Conservation (phyloP, 2,797 vertebrate species). For the Dendrocincla fuliginosa region DNA sequence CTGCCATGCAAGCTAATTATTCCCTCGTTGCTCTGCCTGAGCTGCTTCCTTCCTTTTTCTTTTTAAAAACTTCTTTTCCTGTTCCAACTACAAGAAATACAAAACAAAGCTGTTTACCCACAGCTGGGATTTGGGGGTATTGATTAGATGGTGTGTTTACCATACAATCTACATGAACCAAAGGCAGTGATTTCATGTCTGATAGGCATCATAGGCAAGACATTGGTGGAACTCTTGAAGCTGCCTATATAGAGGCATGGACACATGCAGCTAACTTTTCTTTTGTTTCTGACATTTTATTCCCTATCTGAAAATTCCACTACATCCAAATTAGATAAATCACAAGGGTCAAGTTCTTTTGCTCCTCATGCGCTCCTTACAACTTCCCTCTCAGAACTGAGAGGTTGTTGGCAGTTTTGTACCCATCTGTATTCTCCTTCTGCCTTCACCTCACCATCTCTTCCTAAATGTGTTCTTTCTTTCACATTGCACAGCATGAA, state of each 20-base stretch:
- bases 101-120: neutral
- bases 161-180: neutral
- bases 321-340: neutral
- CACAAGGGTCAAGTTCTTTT: neutral
- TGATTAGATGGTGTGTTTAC: neutral
- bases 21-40: neutral
- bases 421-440: slow-evolving; percentile 10
- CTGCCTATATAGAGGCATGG: neutral
- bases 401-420: neutral
- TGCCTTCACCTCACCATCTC: neutral
- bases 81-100: neutral
- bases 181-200: neutral
- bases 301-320: neutral
- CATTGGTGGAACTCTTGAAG: neutral
- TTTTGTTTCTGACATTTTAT: neutral
- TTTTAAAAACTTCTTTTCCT: neutral
- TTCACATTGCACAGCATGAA: neutral
- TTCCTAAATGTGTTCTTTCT: neutral
- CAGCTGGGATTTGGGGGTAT: neutral
- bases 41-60: neutral
- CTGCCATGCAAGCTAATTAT: neutral
- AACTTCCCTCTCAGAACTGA: neutral
- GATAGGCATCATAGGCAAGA: neutral
- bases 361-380: neutral
- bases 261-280: neutral